Evolutionary conservation across 2,888 invertebrate genomes (phyloP), one percentile per base, ranked within the genome.

Genomic region (Xestia rhomboidea): DNA sequence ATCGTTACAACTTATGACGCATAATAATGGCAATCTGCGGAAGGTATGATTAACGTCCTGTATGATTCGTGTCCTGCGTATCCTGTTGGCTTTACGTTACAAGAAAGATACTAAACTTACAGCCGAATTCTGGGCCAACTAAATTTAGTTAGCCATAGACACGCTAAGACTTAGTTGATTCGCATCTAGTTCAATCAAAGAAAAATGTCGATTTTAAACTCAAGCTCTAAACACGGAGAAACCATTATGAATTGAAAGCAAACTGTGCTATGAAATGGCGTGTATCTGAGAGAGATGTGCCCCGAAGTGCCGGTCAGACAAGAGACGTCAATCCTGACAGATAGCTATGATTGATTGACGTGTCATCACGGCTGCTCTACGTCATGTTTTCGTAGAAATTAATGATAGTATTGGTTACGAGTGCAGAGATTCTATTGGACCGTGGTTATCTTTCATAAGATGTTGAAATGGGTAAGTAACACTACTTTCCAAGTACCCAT

Each of bases 281-380:
- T n/a, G 72, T 46, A 64, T n/a, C 21, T n/a, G 3, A n/a, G 11
- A 30, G 27, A 62, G 24, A 81, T 75, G 64, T 78, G n/a, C 64
- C 70, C 62, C 41, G 24, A 27, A 77, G 49, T 70, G 10, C 24
- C 30, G 73, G 64, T 73, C 69, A 73, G 57, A 60, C n/a, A 77
- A 57, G 41, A 62, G 24, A 63, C 54, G 60, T 51, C 51, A 46
- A 76, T 72, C 71, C 21, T 85, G 79, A 76, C 73, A 76, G 51
- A 84, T 84, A 74, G 73, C 49, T 64, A 51, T 73, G 84, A 79
- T 79, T 68, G 72, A 86, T 85, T 62, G 66, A 57, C 30, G 54
- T 62, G 67, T 67, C 73, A 57, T 38, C 68, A 30, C 34, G 41
- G 34, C 76, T 71, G 67, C 34, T 70, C 34, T 2, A 54, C 21